A percentile compares a stretch with the other conserved stretches of the same genome.
Evolutionary conservation across 2,113 vertebrate species (phyloP).

Genomic region (Hiodon alosoides): DNA sequence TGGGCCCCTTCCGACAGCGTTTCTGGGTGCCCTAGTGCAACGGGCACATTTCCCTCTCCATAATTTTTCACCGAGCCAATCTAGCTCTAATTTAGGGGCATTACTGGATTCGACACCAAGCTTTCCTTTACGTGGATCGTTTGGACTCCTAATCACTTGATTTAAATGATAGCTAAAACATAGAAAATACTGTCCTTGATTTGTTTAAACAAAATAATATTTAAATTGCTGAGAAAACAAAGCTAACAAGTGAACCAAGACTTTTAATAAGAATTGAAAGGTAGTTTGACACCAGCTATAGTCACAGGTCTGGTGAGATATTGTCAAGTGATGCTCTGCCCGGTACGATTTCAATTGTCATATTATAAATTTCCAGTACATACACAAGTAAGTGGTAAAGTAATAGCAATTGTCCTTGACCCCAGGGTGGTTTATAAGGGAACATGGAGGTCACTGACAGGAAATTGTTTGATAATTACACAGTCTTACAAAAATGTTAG

Average conservation of each 20-base stretch:
- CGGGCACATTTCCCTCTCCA: background rate
- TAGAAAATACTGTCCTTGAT: conserved; percentile 13
- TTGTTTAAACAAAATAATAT: conserved; percentile 10
- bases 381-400: background rate
- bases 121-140: background rate
- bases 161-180: conserved; percentile 1
- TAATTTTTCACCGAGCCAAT: background rate
- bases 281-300: background rate
- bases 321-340: background rate
- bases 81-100: background rate
- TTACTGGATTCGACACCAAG: background rate
- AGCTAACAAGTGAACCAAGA: background rate
- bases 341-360: too few relatives aligned
- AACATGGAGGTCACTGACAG: background rate
- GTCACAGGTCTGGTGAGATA: background rate
- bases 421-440: background rate
- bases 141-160: background rate
- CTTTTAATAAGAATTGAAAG: background rate
- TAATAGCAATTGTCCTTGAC: background rate
- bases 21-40: background rate
- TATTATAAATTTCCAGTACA: too few relatives aligned
- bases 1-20: background rate
- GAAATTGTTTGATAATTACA: conserved; percentile 16
- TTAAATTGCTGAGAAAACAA: background rate
- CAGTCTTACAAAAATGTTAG: conserved; percentile 15